These are phyloP conservation scores for Alouatta palliata DNA, from an alignment of 2,113 vertebrate species.

Conservation along the genomic window DNA sequence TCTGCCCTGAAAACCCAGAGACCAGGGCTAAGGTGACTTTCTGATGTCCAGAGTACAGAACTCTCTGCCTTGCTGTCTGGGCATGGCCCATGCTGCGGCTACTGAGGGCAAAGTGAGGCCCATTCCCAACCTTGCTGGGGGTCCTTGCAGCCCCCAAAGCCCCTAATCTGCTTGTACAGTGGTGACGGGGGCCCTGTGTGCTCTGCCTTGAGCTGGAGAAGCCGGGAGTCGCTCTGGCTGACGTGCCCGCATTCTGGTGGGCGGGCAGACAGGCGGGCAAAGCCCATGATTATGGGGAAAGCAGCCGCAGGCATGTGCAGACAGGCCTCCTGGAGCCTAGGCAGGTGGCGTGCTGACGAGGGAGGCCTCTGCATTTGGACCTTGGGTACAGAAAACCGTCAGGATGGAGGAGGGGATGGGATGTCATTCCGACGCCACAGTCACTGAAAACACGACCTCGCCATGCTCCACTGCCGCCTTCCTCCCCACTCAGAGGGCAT, in stretches of 20 bases:
- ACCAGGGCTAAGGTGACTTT: background rate
- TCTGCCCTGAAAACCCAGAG: background rate
- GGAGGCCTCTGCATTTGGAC: background rate
- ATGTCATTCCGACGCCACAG: background rate
- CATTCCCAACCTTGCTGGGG: background rate
- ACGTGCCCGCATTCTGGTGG: background rate
- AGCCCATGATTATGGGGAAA: constrained; percentile 33
- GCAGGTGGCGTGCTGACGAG: constrained; percentile 29
- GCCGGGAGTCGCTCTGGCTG: accelerated
- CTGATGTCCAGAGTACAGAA: background rate
- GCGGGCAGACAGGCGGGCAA: background rate
- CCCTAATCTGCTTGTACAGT: background rate
- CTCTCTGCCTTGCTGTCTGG: accelerated
- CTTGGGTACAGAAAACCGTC: background rate
- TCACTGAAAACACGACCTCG: background rate
- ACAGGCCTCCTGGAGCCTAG: background rate
- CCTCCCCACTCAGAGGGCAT: background rate
- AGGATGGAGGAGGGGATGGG: background rate
- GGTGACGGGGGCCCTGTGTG: accelerated
- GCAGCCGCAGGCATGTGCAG: background rate
- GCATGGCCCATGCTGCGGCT: background rate
- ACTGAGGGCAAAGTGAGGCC: background rate
- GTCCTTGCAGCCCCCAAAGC: background rate
- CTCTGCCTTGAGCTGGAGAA: background rate
- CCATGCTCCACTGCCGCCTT: background rate